These are phyloP conservation scores for Maconellicoccus hirsutus DNA, from an alignment of 1,140 invertebrate genomes.

Conservation along the genomic window DNA sequence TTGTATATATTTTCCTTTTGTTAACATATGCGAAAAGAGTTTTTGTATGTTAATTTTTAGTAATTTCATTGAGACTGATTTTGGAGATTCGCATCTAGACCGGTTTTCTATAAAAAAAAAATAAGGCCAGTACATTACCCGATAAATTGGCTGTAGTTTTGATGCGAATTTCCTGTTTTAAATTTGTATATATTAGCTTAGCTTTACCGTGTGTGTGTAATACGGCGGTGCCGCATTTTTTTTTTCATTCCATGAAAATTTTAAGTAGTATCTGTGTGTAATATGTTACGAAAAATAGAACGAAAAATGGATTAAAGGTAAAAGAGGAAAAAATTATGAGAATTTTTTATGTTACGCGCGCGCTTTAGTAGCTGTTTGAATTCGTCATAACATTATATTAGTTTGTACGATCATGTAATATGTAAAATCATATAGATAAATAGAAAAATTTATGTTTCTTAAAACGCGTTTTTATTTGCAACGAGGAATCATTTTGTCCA, in stretches of 20 bases:
- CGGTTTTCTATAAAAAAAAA: neutral
- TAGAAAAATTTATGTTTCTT: conserved; percentile 22
- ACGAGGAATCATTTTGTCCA: too few species aligned
- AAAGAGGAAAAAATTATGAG: neutral
- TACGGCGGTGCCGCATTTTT: conserved; percentile 12
- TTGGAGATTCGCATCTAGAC: neutral
- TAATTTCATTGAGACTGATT: conserved; percentile 3
- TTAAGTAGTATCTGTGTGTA: too few species aligned
- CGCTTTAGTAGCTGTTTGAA: conserved; percentile 19
- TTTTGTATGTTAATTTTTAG: conserved; percentile 3
- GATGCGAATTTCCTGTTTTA: neutral
- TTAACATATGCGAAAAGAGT: neutral
- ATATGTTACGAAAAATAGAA: neutral
- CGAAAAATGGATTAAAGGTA: neutral
- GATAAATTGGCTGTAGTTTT: conserved; percentile 4
- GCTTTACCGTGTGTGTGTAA: neutral
- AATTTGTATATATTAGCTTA: conserved; percentile 11
- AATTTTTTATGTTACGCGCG: conserved; percentile 14
- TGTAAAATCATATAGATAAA: conserved; percentile 23
- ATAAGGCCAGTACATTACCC: neutral
- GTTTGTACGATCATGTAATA: conserved; percentile 20
- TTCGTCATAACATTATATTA: conserved; percentile 17
- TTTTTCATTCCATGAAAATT: conserved; percentile 17
- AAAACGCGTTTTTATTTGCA: conserved; percentile 2
- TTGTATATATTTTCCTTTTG: conserved; percentile 1